Conservation (phyloP, 2,113 vertebrate species). For the Melanostigma gelatinosum region DNA sequence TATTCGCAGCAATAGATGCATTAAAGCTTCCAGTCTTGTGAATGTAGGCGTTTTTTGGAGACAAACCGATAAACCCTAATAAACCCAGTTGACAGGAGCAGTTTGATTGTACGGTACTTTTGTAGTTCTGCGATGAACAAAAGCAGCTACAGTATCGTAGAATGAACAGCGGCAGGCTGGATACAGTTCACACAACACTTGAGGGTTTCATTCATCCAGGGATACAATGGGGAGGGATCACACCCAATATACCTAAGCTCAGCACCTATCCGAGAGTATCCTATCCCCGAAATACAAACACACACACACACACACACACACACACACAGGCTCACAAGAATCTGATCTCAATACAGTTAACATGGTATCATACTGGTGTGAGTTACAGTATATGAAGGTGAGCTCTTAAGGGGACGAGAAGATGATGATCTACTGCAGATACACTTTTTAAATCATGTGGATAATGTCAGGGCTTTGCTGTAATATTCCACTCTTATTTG, state of each 20-base stretch:
- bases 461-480: not conserved
- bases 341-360: not conserved
- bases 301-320: not conserved
- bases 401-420: not conserved
- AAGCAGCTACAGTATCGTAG: constrained; percentile 8
- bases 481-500: constrained; percentile 2
- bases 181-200: constrained; percentile 20
- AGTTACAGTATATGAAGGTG: not conserved
- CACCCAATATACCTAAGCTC: constrained; percentile 8
- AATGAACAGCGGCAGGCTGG: constrained; percentile 9
- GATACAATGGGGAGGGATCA: constrained; percentile 16
- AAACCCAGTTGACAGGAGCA: constrained; percentile 34
- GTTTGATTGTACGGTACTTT: constrained; percentile 22
- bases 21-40: constrained; percentile 38
- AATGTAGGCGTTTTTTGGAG: constrained; percentile 36
- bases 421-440: not conserved
- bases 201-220: constrained; percentile 37
- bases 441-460: not conserved
- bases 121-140: constrained; percentile 25
- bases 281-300: not conserved
- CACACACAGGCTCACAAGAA: not conserved
- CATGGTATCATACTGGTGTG: constrained; percentile 5
- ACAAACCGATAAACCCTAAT: constrained; percentile 59
- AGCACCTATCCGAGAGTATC: not conserved
- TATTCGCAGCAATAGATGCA: constrained; percentile 48